These are phyloP conservation scores for Rhagonycha lutea DNA, from an alignment of 2,888 invertebrate genomes.

Conservation along the genomic window DNA sequence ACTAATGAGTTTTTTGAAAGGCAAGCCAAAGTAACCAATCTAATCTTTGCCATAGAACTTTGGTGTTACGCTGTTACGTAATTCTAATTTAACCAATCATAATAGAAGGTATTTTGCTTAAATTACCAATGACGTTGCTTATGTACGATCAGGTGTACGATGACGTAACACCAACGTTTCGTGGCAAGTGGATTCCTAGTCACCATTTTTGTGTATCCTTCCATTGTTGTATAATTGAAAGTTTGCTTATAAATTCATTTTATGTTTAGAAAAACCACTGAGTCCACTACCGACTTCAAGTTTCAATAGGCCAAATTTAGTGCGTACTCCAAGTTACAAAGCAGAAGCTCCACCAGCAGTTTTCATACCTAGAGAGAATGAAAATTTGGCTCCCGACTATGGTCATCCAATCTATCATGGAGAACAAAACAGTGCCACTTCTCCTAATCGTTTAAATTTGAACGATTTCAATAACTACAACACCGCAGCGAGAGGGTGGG, in stretches of 20 bases:
- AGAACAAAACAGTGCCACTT: slow-evolving; percentile 30
- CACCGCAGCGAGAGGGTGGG: slow-evolving; percentile 84
- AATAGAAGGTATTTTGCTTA: too few species aligned
- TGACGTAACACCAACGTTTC: too few species aligned
- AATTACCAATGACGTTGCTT: too few species aligned
- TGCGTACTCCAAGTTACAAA: slow-evolving; percentile 45
- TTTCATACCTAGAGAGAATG: slow-evolving; percentile 48
- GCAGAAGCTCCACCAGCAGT: slow-evolving; percentile 44
- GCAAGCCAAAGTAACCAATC: not conserved
- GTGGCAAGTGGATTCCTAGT: not conserved
- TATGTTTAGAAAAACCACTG: slow-evolving; percentile 7
- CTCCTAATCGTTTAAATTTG: slow-evolving; percentile 42
- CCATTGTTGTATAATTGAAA: not conserved
- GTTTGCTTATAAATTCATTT: not conserved
- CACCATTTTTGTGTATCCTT: not conserved
- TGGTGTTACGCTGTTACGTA: too few species aligned
- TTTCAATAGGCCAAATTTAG: slow-evolving; percentile 7
- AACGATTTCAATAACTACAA: slow-evolving; percentile 68
- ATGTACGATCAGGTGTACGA: too few species aligned
- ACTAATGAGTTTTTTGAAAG: not conserved
- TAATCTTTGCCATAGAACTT: too few species aligned
- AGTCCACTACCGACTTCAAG: slow-evolving; percentile 12
- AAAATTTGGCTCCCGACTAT: slow-evolving; percentile 35
- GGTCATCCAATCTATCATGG: slow-evolving; percentile 1
- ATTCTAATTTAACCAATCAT: too few species aligned